Base-by-base conservation (phyloP, 2,888 invertebrate species). In the Acrobeloides nanus region DNA sequence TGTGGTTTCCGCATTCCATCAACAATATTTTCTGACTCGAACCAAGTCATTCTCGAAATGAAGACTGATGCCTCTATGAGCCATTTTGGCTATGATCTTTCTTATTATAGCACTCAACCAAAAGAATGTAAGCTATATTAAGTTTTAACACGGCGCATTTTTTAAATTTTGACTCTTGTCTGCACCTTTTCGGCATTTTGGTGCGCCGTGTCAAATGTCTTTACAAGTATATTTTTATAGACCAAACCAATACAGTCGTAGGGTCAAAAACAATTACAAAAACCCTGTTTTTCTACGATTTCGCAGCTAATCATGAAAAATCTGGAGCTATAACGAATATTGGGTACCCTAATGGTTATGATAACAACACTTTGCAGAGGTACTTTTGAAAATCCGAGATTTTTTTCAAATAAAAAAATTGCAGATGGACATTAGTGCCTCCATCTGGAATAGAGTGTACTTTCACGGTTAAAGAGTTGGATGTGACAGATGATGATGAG, bases 251-350 rank as follows among this genome's bases (percentile, higher is more conserved):
- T n/a, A n/a, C n/a, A n/a, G n/a, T n/a, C n/a, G n/a, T n/a, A n/a
- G n/a, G n/a, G n/a, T n/a, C n/a, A n/a, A n/a, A n/a, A n/a, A n/a
- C n/a, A n/a, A n/a, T n/a, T n/a, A n/a, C n/a, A n/a, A n/a, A n/a
- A n/a, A n/a, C n/a, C 6, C 32, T 25, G 12, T 27, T 26, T 20
- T 26, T 62, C 23, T 63, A 47, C 38, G 54, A 59, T 31, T 64
- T 66, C 24, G 52, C 61, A 4, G 51, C 61, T 26, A 53, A 50
- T 3, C 56, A 59, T 31, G 66, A 66, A 32, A 37, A 48, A 33
- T 35, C 48, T 12, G 68, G 68, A 24, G 59, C 50, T 1, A 24
- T 68, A 10, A 55, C 64, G 4, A 65, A 51, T 47, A 51, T 68
- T 15, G 62, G 61, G 6, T 65, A 57, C 42, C 68, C 68, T 4